phyloP scores from a whole-genome alignment of 2,888 invertebrate genomes.

The Sclerodermus sp. region DNA sequence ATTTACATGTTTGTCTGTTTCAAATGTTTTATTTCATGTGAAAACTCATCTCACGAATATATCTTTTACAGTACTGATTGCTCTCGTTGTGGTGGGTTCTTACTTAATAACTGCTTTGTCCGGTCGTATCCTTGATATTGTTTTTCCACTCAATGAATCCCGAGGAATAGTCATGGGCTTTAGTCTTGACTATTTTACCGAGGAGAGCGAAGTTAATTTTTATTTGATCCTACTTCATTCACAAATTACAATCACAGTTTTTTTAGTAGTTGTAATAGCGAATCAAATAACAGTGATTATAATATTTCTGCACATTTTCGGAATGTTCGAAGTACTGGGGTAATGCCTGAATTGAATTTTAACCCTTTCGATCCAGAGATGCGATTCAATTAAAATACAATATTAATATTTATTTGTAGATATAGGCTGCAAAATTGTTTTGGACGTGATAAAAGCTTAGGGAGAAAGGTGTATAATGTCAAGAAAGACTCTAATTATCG shows the following conservation, averaged over 20 bases:
- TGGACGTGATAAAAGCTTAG: neutral
- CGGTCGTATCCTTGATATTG: neutral
- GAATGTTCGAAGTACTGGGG: neutral
- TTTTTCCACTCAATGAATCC: neutral
- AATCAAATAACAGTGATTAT: no score
- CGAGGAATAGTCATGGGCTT: no score
- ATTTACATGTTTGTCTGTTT: no score
- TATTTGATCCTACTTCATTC: no score
- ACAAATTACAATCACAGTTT: no score
- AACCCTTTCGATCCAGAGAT: no score
- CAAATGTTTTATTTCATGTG: no score
- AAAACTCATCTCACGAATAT: no score
- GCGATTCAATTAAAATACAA: neutral
- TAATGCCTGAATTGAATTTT: neutral
- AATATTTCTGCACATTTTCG: neutral
- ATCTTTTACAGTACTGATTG: no score
- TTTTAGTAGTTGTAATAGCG: no score
- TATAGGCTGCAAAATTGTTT: neutral
- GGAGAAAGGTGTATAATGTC: neutral
- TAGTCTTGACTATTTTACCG: neutral
- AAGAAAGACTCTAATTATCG: neutral
- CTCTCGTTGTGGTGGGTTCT: no score
- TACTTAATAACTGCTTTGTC: no score
- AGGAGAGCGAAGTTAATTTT: neutral
- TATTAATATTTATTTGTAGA: neutral